Conservation (phyloP, 2,113 vertebrate species). For the Oncorhynchus gorbuscha region DNA sequence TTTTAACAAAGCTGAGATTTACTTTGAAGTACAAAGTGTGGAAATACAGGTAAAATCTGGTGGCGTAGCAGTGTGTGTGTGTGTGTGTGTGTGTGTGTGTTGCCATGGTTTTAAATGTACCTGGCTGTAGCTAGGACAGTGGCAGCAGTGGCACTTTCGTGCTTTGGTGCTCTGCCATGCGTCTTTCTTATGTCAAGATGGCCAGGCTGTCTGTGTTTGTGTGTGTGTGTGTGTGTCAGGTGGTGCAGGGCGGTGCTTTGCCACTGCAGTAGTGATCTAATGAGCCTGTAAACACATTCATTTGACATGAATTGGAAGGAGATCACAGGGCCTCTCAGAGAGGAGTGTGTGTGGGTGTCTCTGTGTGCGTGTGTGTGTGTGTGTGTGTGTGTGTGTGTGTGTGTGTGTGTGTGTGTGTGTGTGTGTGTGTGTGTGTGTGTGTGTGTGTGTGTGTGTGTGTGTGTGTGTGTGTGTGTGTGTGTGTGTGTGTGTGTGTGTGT, state of each 20-base stretch:
- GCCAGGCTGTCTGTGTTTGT: conserved; percentile 40
- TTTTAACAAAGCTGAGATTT: too few species aligned
- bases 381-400: conserved; percentile 23
- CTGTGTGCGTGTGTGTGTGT: conserved; percentile 14
- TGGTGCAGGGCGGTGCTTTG: conserved; percentile 64
- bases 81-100: background rate
- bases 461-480: too few species aligned
- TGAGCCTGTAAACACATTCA: conserved; percentile 82
- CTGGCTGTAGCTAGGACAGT: conserved; percentile 44
- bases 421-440: background rate
- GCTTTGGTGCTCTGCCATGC: conserved; percentile 55
- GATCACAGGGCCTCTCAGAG: conserved; percentile 75
- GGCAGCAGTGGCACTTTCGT: conserved; percentile 38
- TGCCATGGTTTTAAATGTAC: conserved; percentile 44
- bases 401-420: conserved; percentile 14
- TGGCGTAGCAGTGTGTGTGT: background rate
- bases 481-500: background rate
- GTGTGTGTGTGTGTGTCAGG: conserved; percentile 48
- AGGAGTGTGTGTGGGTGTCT: conserved; percentile 30
- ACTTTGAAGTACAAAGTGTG: background rate
- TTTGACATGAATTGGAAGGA: conserved; percentile 82
- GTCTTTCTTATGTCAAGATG: conserved; percentile 48
- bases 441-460: conserved; percentile 2
- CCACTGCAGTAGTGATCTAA: conserved; percentile 76
- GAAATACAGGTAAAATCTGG: conserved; percentile 38